Evolutionary conservation across 2,888 invertebrate species (phyloP).

Genomic region (Abrostola triplasia): DNA sequence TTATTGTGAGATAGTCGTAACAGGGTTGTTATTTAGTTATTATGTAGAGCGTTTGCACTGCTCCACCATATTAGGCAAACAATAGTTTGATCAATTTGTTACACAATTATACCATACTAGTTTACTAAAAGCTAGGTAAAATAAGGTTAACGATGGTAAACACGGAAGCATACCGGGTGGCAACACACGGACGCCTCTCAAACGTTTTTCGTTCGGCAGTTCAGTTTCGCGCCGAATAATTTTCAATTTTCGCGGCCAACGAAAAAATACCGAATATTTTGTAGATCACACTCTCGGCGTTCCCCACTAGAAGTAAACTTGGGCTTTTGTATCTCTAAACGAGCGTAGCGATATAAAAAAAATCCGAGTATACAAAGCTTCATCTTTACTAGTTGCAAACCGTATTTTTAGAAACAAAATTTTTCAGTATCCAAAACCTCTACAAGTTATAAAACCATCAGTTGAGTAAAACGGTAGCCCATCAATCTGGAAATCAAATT

Average conservation of each 20-base stretch:
- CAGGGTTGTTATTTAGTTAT: too few relatives aligned
- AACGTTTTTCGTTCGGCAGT: conserved; percentile 53
- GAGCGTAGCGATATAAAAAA: conserved; percentile 31
- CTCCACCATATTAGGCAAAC: too few relatives aligned
- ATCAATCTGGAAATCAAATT: neutral
- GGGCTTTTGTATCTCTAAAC: conserved; percentile 37
- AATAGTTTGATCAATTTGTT: too few relatives aligned
- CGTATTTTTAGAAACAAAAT: conserved; percentile 19
- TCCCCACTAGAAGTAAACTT: conserved; percentile 33
- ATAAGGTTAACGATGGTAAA: conserved; percentile 21
- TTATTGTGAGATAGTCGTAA: too few relatives aligned
- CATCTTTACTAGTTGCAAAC: conserved; percentile 26
- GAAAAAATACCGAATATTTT: conserved; percentile 52
- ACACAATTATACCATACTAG: too few relatives aligned
- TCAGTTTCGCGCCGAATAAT: conserved; percentile 55
- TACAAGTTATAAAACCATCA: too few relatives aligned
- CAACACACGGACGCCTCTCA: conserved; percentile 55
- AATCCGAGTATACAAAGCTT: conserved; percentile 22
- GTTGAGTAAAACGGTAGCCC: neutral
- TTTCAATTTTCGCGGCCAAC: conserved; percentile 52
- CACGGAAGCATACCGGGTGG: conserved; percentile 29
- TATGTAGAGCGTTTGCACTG: too few relatives aligned
- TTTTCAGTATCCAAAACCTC: conserved; percentile 27
- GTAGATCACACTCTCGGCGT: conserved; percentile 26
- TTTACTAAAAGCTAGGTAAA: conserved; percentile 15